phyloP scores from a whole-genome alignment of 2,888 invertebrate species.

The Andrena praecox region DNA sequence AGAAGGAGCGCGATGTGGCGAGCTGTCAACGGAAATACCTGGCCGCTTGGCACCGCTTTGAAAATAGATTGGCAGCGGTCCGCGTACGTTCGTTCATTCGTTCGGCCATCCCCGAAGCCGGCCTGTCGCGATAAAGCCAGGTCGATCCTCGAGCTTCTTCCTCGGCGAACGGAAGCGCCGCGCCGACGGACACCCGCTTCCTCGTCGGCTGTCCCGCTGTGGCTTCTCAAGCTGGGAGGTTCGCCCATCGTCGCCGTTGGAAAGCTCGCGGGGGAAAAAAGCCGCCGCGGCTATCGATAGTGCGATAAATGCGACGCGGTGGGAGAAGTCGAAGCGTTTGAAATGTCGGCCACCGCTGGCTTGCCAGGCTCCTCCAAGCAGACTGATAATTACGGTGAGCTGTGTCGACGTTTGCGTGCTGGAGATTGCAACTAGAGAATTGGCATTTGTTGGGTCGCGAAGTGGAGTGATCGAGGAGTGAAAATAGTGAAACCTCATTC shows the following conservation, averaged over 20 bases:
- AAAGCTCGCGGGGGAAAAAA: neutral
- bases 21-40: slow-evolving; percentile 70
- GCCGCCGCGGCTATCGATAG: neutral
- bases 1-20: slow-evolving; percentile 17
- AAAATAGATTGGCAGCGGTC: slow-evolving; percentile 74
- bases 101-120: slow-evolving; percentile 53
- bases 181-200: neutral
- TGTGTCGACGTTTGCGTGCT: neutral
- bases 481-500: neutral
- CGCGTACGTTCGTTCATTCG: slow-evolving; percentile 54
- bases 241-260: neutral
- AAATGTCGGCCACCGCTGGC: slow-evolving; percentile 65
- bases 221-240: neutral
- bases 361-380: slow-evolving; percentile 79
- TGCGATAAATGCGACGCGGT: slow-evolving; percentile 25
- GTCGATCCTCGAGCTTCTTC: slow-evolving; percentile 30
- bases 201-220: neutral
- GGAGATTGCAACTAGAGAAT: slow-evolving; percentile 2
- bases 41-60: slow-evolving; percentile 70
- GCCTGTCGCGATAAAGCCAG: slow-evolving; percentile 28
- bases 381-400: slow-evolving; percentile 65
- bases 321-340: slow-evolving; percentile 3
- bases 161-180: neutral
- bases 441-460: neutral
- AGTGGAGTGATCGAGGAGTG: neutral